Conservation (phyloP, 1,140 invertebrate genomes). For the Panagrolaimus sp. region DNA sequence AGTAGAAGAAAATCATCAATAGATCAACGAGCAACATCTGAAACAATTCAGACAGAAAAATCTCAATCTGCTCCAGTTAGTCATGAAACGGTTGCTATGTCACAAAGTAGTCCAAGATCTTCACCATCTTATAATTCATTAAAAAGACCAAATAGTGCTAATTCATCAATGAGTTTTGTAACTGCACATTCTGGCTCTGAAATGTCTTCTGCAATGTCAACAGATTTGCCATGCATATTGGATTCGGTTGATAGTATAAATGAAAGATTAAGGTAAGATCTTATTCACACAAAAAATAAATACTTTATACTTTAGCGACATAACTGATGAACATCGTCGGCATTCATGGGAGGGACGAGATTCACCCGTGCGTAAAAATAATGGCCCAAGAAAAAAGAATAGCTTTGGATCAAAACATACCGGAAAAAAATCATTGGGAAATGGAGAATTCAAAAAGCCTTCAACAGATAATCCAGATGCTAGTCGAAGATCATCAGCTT, state of each 20-base stretch:
- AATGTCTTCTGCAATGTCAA: background rate
- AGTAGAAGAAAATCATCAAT: background rate
- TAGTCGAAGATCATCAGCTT: conserved; percentile 2
- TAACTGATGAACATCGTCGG: background rate
- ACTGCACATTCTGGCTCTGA: background rate
- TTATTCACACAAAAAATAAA: background rate
- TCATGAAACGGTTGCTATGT: background rate
- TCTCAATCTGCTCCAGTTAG: background rate
- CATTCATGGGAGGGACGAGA: background rate
- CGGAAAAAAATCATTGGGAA: background rate
- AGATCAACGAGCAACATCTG: background rate
- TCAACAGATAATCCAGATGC: background rate
- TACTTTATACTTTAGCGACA: background rate
- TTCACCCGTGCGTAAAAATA: background rate
- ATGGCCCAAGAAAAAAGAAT: background rate
- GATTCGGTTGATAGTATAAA: background rate
- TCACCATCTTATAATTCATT: background rate
- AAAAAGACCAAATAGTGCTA: conserved; percentile 3
- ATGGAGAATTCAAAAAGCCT: background rate
- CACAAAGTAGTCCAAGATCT: background rate
- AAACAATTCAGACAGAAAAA: background rate
- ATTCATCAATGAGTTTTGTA: conserved; percentile 11
- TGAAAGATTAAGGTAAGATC: background rate
- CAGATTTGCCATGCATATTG: background rate
- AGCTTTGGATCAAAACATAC: background rate